phyloP scores from a whole-genome alignment of 2,797 vertebrate species.

The Gephyroberyx darwinii region DNA sequence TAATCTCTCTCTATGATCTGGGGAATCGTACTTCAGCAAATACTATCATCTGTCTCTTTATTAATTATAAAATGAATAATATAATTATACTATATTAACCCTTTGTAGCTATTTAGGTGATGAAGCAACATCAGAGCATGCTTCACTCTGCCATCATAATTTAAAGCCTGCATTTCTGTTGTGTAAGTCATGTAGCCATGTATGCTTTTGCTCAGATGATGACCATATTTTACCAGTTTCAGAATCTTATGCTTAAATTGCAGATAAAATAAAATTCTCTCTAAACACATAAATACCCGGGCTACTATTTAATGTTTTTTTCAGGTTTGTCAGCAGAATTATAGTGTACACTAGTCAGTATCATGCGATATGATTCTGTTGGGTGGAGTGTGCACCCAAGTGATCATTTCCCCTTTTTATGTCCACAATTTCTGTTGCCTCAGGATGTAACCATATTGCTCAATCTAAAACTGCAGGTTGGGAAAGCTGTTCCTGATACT shows the following conservation, averaged over 20 bases:
- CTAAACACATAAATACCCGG: background rate
- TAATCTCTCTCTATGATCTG: background rate
- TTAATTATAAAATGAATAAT: too few relatives aligned
- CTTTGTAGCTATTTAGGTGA: too few relatives aligned
- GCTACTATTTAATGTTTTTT: background rate
- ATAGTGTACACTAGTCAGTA: constrained; percentile 8
- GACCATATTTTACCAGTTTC: background rate
- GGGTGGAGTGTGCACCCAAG: constrained; percentile 49
- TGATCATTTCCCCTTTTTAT: constrained; percentile 74
- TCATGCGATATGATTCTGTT: constrained; percentile 25
- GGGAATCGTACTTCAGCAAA: background rate
- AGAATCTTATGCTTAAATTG: background rate
- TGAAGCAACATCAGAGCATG: background rate
- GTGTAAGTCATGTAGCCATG: background rate
- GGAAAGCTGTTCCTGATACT: constrained; percentile 35
- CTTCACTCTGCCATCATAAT: too few relatives aligned
- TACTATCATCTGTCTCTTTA: too few relatives aligned
- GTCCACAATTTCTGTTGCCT: constrained; percentile 66
- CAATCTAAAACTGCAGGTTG: constrained; percentile 59
- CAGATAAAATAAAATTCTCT: background rate
- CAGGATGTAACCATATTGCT: constrained; percentile 71
- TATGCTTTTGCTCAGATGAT: background rate
- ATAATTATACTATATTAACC: too few relatives aligned
- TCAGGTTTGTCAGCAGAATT: background rate
- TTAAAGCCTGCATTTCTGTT: background rate